These are phyloP conservation scores for Oreochromis niloticus DNA, from an alignment of 2,113 vertebrate genomes.

Conservation along the genomic window DNA sequence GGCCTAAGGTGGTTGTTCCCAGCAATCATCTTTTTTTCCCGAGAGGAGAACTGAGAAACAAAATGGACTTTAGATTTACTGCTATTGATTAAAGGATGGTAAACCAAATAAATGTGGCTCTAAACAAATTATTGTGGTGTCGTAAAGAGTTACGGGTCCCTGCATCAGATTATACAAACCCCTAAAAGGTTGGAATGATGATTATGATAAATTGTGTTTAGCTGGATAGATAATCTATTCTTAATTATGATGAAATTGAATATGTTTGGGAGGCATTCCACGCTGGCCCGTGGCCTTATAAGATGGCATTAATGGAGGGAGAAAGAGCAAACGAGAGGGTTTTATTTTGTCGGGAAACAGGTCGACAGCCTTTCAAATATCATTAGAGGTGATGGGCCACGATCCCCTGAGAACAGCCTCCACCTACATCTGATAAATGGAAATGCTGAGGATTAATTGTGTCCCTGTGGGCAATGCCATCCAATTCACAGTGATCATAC, in stretches of 20 bases:
- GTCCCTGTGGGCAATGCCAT: constrained; percentile 28
- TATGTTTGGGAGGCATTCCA: constrained; percentile 52
- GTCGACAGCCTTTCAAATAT: constrained; percentile 57
- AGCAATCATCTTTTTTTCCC: background rate
- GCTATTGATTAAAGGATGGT: constrained; percentile 49
- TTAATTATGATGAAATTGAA: constrained; percentile 68
- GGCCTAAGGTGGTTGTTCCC: background rate
- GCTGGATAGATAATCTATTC: constrained; percentile 66
- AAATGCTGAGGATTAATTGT: constrained; percentile 32
- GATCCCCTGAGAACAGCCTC: constrained; percentile 17
- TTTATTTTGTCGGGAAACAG: constrained; percentile 39
- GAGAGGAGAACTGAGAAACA: background rate
- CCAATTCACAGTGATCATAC: constrained; percentile 17
- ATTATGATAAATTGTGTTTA: constrained; percentile 61
- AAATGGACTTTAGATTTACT: constrained; percentile 38
- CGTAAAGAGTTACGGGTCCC: constrained; percentile 59
- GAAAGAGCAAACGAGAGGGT: constrained; percentile 10
- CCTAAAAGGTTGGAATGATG: constrained; percentile 54
- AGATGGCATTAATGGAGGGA: constrained; percentile 45
- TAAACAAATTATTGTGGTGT: constrained; percentile 65
- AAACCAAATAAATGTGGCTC: constrained; percentile 42
- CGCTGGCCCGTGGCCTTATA: constrained; percentile 37
- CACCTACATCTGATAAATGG: constrained; percentile 38
- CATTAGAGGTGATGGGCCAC: constrained; percentile 38
- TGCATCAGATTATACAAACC: constrained; percentile 56